Evolutionary conservation across 2,797 vertebrate species (phyloP).

Genomic region (Linurgus olivaceus): DNA sequence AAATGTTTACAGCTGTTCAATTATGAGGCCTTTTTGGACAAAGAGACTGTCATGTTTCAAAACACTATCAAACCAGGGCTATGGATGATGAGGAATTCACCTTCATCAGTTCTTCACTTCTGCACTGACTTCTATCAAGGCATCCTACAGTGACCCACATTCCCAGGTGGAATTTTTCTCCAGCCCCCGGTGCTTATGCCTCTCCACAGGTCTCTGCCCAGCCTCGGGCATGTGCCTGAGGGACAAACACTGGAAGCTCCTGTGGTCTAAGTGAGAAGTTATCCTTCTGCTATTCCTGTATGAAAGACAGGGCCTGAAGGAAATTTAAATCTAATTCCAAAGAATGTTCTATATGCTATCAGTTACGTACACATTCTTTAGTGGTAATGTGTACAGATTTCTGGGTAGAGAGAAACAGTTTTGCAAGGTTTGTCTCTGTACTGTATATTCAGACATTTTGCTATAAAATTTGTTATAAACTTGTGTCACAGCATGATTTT

Average conservation of each 20-base stretch:
- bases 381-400: accelerated
- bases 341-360: not conserved
- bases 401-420: not conserved
- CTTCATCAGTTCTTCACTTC: not conserved
- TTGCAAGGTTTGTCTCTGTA: not conserved
- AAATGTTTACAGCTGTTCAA: constrained; percentile 22
- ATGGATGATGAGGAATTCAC: not conserved
- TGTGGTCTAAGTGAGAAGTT: not conserved
- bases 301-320: not conserved
- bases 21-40: constrained; percentile 12
- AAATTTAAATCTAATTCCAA: not conserved
- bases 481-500: not conserved
- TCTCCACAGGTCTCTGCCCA: not conserved
- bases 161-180: not conserved
- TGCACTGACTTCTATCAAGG: not conserved
- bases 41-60: not conserved
- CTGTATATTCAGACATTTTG: not conserved
- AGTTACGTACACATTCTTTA: not conserved
- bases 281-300: not conserved
- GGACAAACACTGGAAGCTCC: not conserved
- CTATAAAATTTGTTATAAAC: not conserved
- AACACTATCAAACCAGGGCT: not conserved
- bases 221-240: accelerated
- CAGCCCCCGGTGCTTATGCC: accelerated
- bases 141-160: not conserved